Base-by-base conservation (phyloP, 2,888 invertebrate species). In the Oscheius myriophilus region DNA sequence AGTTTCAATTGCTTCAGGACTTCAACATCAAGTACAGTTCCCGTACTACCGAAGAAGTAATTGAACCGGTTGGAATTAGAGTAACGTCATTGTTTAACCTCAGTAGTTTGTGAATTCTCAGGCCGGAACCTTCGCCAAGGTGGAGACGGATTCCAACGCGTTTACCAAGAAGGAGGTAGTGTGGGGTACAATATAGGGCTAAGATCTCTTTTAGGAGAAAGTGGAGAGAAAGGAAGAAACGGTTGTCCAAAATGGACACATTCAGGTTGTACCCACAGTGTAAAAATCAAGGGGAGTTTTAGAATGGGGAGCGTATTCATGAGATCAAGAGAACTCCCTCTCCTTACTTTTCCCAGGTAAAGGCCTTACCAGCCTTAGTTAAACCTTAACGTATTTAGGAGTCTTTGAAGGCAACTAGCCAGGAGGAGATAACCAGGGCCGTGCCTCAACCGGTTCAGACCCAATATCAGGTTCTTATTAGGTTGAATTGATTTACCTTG, bases 391-490 rank as follows among this genome's bases (percentile, higher is more conserved):
- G 18, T 16, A 11, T 49, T 18, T 18, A 49, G 61, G 61, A 49
- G 18, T 61, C 49, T 1, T 25, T 25, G 25, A 12, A 49, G 16
- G n/a, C 12, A 11, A 46, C 16, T 9, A 49, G 9, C 11, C 61
- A 49, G n/a, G 61, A 49, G 61, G 49, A 23, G 18, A 23, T 12
- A 1, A 16, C 59, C 7, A 43, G 14, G 26, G 49, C 25, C 9
- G 26, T 26, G 16, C 33, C 33, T 33, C 33, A 33, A 33, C 46
- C 61, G 6, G 61, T 39, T 18, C 61, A 61, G 49, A 16, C 49
- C 7, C 49, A 61, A 39, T 49, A n/a, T 33, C 61, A 61, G 61
- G 61, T 61, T 46, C 33, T 6, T 6, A 33, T 9, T 33, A 9
- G 9, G 33, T 33, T 33, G 4, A 33, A 33, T 33, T 33, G 4